Evolutionary conservation across 2,797 vertebrate genomes (phyloP).

Genomic region (Buceros bicornis): DNA sequence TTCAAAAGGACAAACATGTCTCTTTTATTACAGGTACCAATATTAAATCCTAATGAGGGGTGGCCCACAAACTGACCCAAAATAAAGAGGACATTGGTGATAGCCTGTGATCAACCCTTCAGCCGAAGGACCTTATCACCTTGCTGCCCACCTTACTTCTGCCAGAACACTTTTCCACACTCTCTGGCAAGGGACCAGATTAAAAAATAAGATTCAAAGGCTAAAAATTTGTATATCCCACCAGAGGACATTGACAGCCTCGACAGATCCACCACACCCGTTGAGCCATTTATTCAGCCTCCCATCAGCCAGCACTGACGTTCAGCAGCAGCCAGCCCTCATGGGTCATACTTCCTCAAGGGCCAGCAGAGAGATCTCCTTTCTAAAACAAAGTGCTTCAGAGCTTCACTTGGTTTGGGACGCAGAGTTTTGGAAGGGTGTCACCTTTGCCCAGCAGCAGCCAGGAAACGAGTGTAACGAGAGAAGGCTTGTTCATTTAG

Average conservation of each 20-base stretch:
- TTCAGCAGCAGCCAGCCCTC: neutral
- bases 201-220: neutral
- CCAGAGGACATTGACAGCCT: neutral
- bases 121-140: neutral
- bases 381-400: neutral
- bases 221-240: neutral
- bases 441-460: neutral
- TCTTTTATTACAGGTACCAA: neutral
- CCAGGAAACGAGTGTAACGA: neutral
- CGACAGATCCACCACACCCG: rapidly evolving
- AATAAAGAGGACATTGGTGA: neutral
- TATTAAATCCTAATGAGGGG: neutral
- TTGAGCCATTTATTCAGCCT: neutral
- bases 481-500: neutral
- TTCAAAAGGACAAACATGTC: neutral
- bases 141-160: neutral
- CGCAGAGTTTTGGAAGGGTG: neutral
- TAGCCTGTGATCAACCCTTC: neutral
- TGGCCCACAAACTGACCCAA: neutral
- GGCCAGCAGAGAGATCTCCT: neutral
- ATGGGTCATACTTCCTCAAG: rapidly evolving
- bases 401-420: neutral
- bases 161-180: neutral
- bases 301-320: neutral
- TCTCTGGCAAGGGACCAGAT: neutral